Percentiles rank a stretch among this genome's conserved stretches.
Conservation (phyloP, 2,888 invertebrate species). For the Hypsopygia costalis region DNA sequence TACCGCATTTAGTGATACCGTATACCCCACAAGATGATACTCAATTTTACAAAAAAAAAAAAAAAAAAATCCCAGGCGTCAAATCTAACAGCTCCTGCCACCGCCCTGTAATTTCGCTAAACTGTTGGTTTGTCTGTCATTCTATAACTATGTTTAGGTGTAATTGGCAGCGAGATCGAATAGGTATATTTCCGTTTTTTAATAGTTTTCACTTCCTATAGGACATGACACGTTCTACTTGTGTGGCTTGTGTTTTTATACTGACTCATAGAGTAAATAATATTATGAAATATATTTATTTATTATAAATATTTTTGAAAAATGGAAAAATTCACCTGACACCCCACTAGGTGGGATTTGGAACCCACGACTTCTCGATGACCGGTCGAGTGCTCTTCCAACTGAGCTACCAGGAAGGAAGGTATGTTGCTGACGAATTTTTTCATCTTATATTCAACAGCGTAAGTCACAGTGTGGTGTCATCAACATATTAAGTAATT, state of each 20-base stretch:
- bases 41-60: conserved; percentile 21
- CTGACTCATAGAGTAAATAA: too few relatives aligned
- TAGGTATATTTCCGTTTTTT: conserved; percentile 8
- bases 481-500: too few relatives aligned
- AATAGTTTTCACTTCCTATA: conserved; percentile 12
- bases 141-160: conserved; percentile 22
- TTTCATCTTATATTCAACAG: too few relatives aligned
- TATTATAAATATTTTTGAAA: too few relatives aligned
- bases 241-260: conserved; percentile 6
- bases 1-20: neutral
- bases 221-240: neutral
- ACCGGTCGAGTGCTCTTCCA: too few relatives aligned
- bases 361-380: too few relatives aligned
- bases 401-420: too few relatives aligned
- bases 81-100: conserved; percentile 46
- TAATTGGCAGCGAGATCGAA: conserved; percentile 15
- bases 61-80: conserved; percentile 47
- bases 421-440: too few relatives aligned
- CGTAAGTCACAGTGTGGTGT: too few relatives aligned
- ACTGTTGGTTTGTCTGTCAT: conserved; percentile 41
- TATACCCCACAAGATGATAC: conserved; percentile 9
- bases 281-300: too few relatives aligned
- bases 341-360: too few relatives aligned
- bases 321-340: too few relatives aligned
- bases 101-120: conserved; percentile 71